Conservation (phyloP, 2,797 vertebrate genomes). For the Triplophysa bombifrons region DNA sequence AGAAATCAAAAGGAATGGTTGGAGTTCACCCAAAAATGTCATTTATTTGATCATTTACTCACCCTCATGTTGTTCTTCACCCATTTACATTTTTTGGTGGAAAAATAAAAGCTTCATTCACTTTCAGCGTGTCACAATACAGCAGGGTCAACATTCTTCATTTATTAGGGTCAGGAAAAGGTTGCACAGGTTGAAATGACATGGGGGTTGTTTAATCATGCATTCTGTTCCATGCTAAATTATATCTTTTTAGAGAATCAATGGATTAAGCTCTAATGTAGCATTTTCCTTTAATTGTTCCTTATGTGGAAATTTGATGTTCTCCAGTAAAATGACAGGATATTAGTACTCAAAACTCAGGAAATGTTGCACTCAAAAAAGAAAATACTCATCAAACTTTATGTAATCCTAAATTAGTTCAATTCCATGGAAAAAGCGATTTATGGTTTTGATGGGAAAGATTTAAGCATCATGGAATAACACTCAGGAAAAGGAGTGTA, state of each 20-base stretch:
- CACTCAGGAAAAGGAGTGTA: slow-evolving; percentile 25
- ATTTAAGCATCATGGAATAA: slow-evolving; percentile 17
- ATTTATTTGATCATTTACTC: neutral
- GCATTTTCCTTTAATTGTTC: neutral
- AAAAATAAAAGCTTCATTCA: neutral
- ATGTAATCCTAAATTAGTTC: neutral
- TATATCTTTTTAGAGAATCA: neutral
- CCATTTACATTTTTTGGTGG: too few relatives aligned
- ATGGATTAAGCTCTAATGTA: neutral
- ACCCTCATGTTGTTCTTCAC: neutral
- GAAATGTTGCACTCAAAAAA: neutral
- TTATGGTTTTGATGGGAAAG: slow-evolving; percentile 10
- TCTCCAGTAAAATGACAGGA: slow-evolving; percentile 10
- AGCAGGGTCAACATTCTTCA: neutral
- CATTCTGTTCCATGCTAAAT: neutral
- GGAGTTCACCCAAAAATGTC: neutral
- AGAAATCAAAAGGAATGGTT: neutral
- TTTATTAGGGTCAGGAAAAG: neutral
- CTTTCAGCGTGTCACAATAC: neutral
- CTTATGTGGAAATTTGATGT: neutral
- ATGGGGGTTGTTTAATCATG: neutral
- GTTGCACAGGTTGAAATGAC: neutral
- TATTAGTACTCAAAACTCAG: slow-evolving; percentile 5
- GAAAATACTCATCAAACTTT: slow-evolving; percentile 7
- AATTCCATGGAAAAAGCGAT: slow-evolving; percentile 38